Evolutionary conservation across 2,797 vertebrate species (phyloP), one percentile per base, ranked within the genome.

Genomic region (Podarcis siculus): DNA sequence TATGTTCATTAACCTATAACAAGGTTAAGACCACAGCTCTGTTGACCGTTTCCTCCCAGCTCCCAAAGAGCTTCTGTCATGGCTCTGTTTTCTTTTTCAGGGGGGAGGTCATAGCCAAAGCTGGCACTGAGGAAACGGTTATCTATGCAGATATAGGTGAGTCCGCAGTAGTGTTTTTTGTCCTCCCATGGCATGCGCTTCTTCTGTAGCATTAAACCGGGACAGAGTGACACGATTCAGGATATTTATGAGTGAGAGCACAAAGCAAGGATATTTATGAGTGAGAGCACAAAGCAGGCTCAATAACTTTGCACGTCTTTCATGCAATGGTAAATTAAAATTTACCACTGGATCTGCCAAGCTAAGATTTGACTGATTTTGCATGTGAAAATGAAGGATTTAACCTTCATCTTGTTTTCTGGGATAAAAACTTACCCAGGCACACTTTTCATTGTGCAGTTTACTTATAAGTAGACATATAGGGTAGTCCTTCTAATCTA

Each of bases 61-160:
- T 49, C 49, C 49, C 49, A 49, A 3, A 49, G 49, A 55, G 49
- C 21, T 23, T 61, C 58, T 64, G 61, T 23, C 2, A 37, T 64
- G 67, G 25, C 61, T 55, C 45, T 87, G 82, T 66, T 91, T 95
- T 3, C 66, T 94, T 93, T 96, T 96, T n/a, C 96, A 99, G 99
- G 99, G 99, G 99, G 49, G 98, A 99, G 71, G 97, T 99, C 32
- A 91, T 99, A 85, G 97, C 97, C 64, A 98, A 98, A 95, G 98
- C 98, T 2, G 98, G 97, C 66, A 32, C 97, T 17, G 98, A 98
- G 49, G 98, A 99, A 95, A 94, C 95, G 0, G 71, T 99, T 37
- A 90, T 98, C 76, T 99, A 98, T 79, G 97, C 98, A 23, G 98
- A 99, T 71, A 98, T 99, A 37, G 98, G 99, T 99, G 96, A 98